Base-by-base conservation (phyloP, 2,113 vertebrate species). In the Alosa alosa region DNA sequence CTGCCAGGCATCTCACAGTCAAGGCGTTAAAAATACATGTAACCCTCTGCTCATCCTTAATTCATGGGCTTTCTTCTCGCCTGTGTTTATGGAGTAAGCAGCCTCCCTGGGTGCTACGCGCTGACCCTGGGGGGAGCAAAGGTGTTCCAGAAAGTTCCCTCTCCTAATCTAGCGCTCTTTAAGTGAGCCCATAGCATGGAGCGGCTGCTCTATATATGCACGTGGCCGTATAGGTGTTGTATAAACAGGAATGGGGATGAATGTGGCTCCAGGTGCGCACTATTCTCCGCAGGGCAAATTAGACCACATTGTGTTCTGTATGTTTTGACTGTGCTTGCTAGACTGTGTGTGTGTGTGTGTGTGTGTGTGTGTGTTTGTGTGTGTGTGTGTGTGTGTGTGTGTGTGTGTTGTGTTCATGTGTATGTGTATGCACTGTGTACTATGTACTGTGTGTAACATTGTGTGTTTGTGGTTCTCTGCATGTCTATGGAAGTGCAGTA, bases 1-100 rank as follows among this genome's bases (percentile, higher is more conserved):
- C 93, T 92, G 91, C 90, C 93, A 94, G 91, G 93, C 95, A 95
- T 95, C 95, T 95, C 93, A 95, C 90, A 84, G 90, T 89, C 87
- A 88, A 89, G 85, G 89, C 82, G 93, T 95, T 96, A 94, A 96
- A 96, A 95, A 96, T 96, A 95, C 94, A 96, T 96, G 95, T 94
- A 94, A 92, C 94, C 93, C 94, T 92, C 89, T 89, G 91, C 94
- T 96, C 94, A 95, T 95, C 90, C 93, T 92, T 95, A 95, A 95
- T 96, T 95, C 93, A 96, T 93, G 86, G 86, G 81, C 89, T 92
- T 92, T 90, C 25, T 78, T 78, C 72, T 78, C 3, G 72, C 92
- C 94, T 95, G 95, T 95, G 94, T 95, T 94, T 92, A 95, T 95
- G 93, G 94, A 93, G 92, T 90, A 91, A 91, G 90, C 88, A 86